Evolutionary conservation across 2,888 invertebrate genomes (phyloP).

Genomic region (Mythimna lalbum): DNA sequence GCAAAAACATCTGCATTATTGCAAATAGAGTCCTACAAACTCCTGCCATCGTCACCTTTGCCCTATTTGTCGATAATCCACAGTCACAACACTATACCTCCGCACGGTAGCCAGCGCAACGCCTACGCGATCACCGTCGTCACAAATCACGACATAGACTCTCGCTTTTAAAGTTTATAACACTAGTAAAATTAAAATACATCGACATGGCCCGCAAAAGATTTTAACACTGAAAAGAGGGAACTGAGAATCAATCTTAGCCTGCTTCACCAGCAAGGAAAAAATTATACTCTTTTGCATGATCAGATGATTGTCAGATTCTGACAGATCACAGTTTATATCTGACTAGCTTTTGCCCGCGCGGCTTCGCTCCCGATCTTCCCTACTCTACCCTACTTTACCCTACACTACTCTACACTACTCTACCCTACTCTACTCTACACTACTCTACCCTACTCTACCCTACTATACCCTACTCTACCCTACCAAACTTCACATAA

Average conservation of each 20-base stretch:
- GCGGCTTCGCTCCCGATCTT: too few species aligned
- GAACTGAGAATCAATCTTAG: not conserved
- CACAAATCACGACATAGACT: conserved; percentile 84
- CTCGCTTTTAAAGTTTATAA: conserved; percentile 81
- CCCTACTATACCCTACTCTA: too few species aligned
- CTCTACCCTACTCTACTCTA: too few species aligned
- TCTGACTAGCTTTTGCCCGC: not conserved
- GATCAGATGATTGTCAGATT: too few species aligned
- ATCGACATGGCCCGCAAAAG: conserved; percentile 56
- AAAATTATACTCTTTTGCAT: not conserved
- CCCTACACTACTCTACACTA: too few species aligned
- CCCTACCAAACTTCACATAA: too few species aligned
- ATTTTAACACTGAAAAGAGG: conserved; percentile 31
- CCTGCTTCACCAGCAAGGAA: not conserved
- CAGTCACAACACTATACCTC: conserved; percentile 61
- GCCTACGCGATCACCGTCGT: conserved; percentile 79
- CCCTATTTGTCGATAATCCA: conserved; percentile 54
- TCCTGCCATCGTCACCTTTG: conserved; percentile 19
- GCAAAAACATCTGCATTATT: conserved; percentile 17
- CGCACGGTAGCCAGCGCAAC: conserved; percentile 79
- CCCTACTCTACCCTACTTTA: too few species aligned
- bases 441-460: too few species aligned
- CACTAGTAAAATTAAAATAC: conserved; percentile 76
- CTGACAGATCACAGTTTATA: not conserved
- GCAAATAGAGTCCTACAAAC: conserved; percentile 8